Conservation (phyloP, 2,797 vertebrate species). For the Acrocephalus scirpaceus region DNA sequence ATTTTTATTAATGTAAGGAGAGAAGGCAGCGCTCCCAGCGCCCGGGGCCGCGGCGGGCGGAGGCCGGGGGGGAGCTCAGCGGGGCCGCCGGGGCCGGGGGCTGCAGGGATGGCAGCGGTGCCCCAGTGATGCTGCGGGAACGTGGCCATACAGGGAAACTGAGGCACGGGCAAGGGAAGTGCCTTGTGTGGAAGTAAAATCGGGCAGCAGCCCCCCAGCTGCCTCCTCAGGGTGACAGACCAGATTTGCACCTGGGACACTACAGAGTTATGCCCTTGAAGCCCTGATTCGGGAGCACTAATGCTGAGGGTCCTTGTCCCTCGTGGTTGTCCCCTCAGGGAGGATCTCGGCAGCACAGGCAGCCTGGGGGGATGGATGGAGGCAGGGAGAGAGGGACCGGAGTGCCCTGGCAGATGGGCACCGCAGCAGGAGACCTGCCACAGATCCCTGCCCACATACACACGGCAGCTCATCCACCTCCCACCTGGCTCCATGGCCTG, state of each 20-base stretch:
- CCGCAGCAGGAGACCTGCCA: rapidly evolving
- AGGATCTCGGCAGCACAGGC: background rate
- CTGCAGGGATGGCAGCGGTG: rapidly evolving
- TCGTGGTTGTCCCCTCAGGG: background rate
- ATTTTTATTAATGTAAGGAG: constrained; percentile 80
- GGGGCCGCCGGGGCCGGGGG: background rate
- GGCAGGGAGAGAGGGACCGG: background rate
- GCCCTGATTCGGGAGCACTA: background rate
- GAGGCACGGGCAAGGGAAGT: background rate
- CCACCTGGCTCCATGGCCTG: rapidly evolving
- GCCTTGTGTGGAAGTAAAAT: background rate
- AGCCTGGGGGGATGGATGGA: background rate
- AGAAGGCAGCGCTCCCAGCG: constrained; percentile 68
- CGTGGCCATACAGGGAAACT: background rate
- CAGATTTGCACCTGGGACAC: rapidly evolving
- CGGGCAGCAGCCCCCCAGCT: background rate
- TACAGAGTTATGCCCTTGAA: rapidly evolving
- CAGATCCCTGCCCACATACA: background rate
- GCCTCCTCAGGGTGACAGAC: background rate
- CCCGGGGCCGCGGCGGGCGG: background rate
- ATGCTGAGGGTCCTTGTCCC: background rate
- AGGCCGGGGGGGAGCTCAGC: background rate
- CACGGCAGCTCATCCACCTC: rapidly evolving
- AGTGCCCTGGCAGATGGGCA: background rate
- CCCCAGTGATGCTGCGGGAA: background rate